Evolutionary conservation across 1,140 invertebrate genomes (phyloP).

Genomic region (Ephestia elutella): DNA sequence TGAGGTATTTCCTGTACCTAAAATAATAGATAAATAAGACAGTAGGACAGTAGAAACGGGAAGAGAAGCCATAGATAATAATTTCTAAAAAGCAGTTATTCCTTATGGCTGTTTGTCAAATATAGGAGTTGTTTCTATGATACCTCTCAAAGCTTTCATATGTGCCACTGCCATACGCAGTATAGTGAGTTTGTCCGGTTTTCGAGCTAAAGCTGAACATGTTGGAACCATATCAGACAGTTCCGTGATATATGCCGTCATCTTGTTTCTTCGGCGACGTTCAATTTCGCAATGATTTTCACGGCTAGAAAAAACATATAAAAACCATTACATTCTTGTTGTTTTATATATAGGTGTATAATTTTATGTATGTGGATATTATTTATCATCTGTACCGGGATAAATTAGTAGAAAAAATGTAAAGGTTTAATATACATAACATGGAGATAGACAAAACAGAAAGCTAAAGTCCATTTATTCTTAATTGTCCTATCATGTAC

Average conservation of each 20-base stretch:
- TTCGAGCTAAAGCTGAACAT: slow-evolving; percentile 96
- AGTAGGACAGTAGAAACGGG: background rate
- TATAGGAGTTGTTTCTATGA: background rate
- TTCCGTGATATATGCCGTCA: slow-evolving; percentile 99
- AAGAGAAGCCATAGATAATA: too few species aligned
- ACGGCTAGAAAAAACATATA: slow-evolving; percentile 76
- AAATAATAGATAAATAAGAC: slow-evolving; percentile 15
- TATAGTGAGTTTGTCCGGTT: slow-evolving; percentile 99
- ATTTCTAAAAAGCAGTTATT: background rate
- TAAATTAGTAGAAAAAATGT: too few species aligned
- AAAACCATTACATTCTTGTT: too few species aligned
- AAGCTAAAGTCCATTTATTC: too few species aligned
- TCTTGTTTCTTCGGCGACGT: slow-evolving; percentile 97
- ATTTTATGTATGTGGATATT: too few species aligned
- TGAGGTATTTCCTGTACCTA: slow-evolving; percentile 95
- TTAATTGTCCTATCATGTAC: too few species aligned
- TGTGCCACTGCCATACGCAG: slow-evolving; percentile 99
- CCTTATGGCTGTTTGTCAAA: background rate
- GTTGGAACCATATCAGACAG: slow-evolving; percentile 99
- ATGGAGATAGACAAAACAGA: too few species aligned
- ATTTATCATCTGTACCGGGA: too few species aligned
- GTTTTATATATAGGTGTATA: too few species aligned
- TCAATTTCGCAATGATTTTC: slow-evolving; percentile 99
- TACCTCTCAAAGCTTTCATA: slow-evolving; percentile 97
- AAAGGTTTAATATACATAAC: too few species aligned